Base-by-base conservation (phyloP, 2,888 invertebrate species). In the Leptogaster cylindrica region DNA sequence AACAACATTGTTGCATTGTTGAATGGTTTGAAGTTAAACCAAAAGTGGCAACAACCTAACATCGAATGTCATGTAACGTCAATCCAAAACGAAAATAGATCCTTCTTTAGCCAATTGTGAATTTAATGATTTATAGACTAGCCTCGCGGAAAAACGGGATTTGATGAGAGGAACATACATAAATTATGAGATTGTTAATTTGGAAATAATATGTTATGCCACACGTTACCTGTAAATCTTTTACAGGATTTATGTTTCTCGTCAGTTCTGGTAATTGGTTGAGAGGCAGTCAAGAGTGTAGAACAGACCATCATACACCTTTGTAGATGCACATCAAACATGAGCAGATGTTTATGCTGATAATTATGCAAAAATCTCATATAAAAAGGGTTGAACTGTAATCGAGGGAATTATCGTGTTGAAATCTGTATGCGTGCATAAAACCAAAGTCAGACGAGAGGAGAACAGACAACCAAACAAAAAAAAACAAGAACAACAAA, bases 151-250 rank as follows among this genome's bases (percentile, higher is more conserved):
- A 41, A 16, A 16, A 36, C 12, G 10, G 41, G 6, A 2, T 41
- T 16, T 41, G 16, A 16, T 6, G 14, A n/a, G n/a, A n/a, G n/a
- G 41, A 10, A 6, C 41, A 3, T 41, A 41, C 41, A 68, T 68
- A 68, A 68, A 68, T 68, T 64, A 46, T 52, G 67, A 64, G 63
- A 68, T 68, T 68, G 67, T 68, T 68, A 68, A 68, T 68, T 68
- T 68, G 67, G 64, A 68, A 68, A 68, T 68, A 68, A 68, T 68
- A 68, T 44, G n/a, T n/a, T n/a, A n/a, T n/a, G n/a, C 67, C 64
- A 46, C 52, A 58, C 52, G 63, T 68, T 41, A 44, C 33, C 46
- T 63, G 63, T 52, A 68, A 64, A 64, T 44, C 64, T 68, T 64
- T 48, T 27, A 25, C 41, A 64, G 64, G 64, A 68, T 68, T 68